Evolutionary conservation across 1,140 invertebrate genomes (phyloP), one percentile per base, ranked within the genome.

Genomic region (Aradophagus sp.): DNA sequence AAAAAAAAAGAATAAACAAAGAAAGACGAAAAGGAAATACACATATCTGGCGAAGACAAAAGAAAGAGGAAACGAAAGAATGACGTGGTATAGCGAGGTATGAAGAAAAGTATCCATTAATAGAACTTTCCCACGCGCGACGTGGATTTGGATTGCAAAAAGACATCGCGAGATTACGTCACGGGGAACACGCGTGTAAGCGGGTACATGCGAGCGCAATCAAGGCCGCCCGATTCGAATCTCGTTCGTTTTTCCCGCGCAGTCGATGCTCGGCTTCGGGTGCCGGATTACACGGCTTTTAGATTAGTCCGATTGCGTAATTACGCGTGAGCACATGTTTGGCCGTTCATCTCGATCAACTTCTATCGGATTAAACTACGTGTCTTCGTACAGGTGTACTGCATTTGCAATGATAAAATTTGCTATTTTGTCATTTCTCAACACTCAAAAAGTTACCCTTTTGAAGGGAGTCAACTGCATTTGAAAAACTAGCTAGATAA

Each of bases 181-280:
- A 75, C 62, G 15, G 45, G 41, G 69, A 59, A 68, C 45, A 45
- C 58, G 41, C 62, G 61, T 63, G 68, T 42, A 34, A 53, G 36
- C 36, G 11, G 34, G 29, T 14, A 50, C 29, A 48, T 38, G 45
- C 31, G 15, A 53, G 29, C 10, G 14, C 12, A 58, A 44, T 50
- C 74, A 76, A 74, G 72, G 68, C 34, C 65, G 61, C 73, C 62
- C 48, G 39, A 74, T 74, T 72, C 70, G 62, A 53, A 50, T 59
- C 45, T 73, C 63, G n/a, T 62, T 48, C 39, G 66, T 61, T 68
- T 63, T 67, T 63, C 41, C 23, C 27, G 34, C 31, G 39, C n/a
- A n/a, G 20, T 13, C 29, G 42, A 65, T 44, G 52, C 53, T 35
- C 48, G 26, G 16, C 32, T 20, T n/a, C 39, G n/a, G 23, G 32